A percentile compares a stretch with the other conserved stretches of the same genome.
These are phyloP conservation scores for Gavia stellata DNA, from an alignment of 2,113 vertebrate species.

Conservation along the genomic window DNA sequence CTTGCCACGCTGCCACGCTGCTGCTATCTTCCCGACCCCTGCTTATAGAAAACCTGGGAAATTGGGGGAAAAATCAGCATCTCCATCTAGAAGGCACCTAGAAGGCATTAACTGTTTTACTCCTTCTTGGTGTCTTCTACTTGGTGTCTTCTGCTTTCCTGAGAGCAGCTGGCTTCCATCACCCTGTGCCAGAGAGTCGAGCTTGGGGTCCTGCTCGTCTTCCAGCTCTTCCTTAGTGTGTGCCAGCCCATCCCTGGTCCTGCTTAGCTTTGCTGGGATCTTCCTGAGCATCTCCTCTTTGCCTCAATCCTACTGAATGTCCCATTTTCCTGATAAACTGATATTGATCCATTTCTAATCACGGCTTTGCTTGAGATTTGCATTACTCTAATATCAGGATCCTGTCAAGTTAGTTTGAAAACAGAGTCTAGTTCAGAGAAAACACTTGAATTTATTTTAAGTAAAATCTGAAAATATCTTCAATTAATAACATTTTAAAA, in stretches of 20 bases:
- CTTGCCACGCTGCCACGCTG: background rate
- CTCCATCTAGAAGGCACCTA: background rate
- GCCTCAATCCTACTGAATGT: fast-evolving
- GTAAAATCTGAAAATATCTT: background rate
- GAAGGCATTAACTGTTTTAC: background rate
- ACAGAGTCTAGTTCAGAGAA: background rate
- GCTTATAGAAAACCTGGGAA: background rate
- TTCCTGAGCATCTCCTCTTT: background rate
- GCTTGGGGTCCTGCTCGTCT: background rate
- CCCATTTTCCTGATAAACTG: background rate
- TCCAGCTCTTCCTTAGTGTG: background rate
- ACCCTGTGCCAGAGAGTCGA: fast-evolving
- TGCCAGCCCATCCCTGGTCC: background rate
- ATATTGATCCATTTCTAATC: background rate
- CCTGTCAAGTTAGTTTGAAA: background rate
- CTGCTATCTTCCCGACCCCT: background rate
- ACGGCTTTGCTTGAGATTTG: background rate
- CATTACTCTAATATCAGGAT: background rate
- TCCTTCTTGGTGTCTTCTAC: background rate
- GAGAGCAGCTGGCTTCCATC: background rate
- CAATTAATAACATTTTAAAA: background rate
- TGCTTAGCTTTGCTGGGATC: background rate
- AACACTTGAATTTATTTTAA: background rate
- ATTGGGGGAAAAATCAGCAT: background rate
- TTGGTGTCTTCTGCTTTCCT: background rate